phyloP scores from a whole-genome alignment of 2,888 invertebrate genomes.

The Clitarchus hookeri region DNA sequence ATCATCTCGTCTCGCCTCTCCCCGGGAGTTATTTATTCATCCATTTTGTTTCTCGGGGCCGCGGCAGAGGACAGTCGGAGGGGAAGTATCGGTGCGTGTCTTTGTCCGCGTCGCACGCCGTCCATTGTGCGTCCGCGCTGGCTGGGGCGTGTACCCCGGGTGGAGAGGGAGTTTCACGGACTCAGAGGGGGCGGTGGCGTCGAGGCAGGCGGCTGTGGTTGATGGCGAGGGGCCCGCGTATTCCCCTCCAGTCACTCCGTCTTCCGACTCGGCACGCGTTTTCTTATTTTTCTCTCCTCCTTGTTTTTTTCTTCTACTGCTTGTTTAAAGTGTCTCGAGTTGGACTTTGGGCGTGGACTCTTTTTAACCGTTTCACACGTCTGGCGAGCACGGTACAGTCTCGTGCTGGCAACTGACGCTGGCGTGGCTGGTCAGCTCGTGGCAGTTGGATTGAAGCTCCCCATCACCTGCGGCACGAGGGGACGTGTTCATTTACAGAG shows the following conservation, averaged over 20 bases:
- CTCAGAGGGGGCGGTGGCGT: background rate
- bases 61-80: background rate
- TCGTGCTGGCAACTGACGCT: background rate
- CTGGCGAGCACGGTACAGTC: background rate
- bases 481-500: too few relatives aligned
- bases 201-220: background rate
- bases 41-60: background rate
- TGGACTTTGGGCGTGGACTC: background rate
- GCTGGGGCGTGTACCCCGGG: too few relatives aligned
- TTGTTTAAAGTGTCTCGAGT: background rate
- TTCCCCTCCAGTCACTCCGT: background rate
- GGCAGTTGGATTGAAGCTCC: too few relatives aligned
- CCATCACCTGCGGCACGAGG: too few relatives aligned
- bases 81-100: background rate
- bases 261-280: background rate
- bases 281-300: background rate
- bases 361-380: conserved; percentile 2
- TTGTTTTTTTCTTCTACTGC: background rate
- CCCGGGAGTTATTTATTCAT: background rate
- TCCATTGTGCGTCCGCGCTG: background rate
- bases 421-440: background rate
- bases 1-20: background rate
- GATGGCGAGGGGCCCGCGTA: background rate
- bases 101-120: conserved; percentile 9
- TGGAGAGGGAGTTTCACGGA: background rate